Base-by-base conservation (phyloP, 2,888 invertebrate genomes). In the Nomada lathburiana region DNA sequence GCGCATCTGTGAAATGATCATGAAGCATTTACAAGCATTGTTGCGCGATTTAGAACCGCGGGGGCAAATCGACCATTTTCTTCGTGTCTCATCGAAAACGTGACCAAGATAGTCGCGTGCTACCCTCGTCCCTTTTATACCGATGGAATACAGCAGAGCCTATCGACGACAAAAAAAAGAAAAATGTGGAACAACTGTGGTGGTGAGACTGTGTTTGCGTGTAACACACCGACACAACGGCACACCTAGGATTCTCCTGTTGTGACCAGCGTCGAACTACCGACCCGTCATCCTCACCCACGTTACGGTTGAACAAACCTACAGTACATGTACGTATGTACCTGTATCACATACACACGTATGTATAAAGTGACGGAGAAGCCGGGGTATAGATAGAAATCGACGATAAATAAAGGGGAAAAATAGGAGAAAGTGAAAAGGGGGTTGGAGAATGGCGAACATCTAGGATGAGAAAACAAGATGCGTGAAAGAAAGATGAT, bases 241-340 rank as follows among this genome's bases (percentile, higher is more conserved):
- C 86, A 86, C 86, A 84, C 81, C 87, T 84, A 84, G 79, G 87
- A 85, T 88, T 84, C 82, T 83, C 83, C 76, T 36, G 83, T 72
- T 85, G 79, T 76, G 80, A 36, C 82, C 76, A 85, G 70, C 83
- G 70, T 82, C 82, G 80, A 85, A 79, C 83, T 82, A 80, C 77
- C 87, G 80, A 65, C 64, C 78, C 76, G 72, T 80, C 84, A 85
- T 76, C 82, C 88, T 86, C 87, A 80, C 86, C 82, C 77, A 80
- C 82, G 82, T 86, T 73, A 87, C 84, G 84, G 84, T 82, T 89
- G 87, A 89, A 89, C 86, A 89, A 88, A 89, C 86, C 76, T 80
- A 16, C 16, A 36, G 36, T 36, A 5, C 7, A 36, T 47, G 10
- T 16, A 16, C 47, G 47, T 47, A 36, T 36, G 36, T 36, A 36